These are phyloP conservation scores for Macropodus opercularis DNA, from an alignment of 2,797 vertebrate genomes.

Conservation along the genomic window DNA sequence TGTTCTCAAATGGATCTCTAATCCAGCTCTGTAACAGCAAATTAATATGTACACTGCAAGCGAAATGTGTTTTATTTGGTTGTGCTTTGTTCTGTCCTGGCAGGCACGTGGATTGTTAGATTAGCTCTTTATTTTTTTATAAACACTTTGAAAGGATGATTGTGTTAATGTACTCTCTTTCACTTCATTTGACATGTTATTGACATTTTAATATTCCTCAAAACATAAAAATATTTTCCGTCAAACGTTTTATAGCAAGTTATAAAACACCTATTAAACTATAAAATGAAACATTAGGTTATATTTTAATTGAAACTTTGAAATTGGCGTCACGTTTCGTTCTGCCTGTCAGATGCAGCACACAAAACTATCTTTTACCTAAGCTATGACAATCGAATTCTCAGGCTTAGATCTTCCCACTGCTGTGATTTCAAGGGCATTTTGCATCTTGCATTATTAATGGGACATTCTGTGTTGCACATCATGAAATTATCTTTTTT, in stretches of 20 bases:
- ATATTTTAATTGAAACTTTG: conserved; percentile 24
- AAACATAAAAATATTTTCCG: conserved; percentile 12
- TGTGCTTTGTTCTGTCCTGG: conserved; percentile 61
- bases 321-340: conserved; percentile 20
- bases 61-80: conserved; percentile 40
- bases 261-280: conserved; percentile 19
- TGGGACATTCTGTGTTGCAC: neutral
- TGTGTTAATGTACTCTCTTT: conserved; percentile 55
- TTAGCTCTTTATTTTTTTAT: conserved; percentile 66
- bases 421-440: conserved; percentile 45
- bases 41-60: conserved; percentile 56
- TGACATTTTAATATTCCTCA: conserved; percentile 17
- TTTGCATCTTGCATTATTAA: conserved; percentile 28
- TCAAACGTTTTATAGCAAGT: conserved; percentile 20
- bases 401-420: conserved; percentile 50
- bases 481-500: conserved; percentile 18
- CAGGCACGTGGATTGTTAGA: conserved; percentile 65
- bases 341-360: neutral
- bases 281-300: conserved; percentile 20
- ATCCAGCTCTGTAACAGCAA: conserved; percentile 59
- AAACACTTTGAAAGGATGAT: conserved; percentile 66
- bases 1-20: conserved; percentile 36
- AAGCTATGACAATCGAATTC: conserved; percentile 58
- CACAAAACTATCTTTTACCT: conserved; percentile 32
- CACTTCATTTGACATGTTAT: conserved; percentile 16